Percentiles rank a stretch among this genome's conserved stretches.
Evolutionary conservation across 2,888 invertebrate species (phyloP).

Genomic region (Chloroclystis v-ata): DNA sequence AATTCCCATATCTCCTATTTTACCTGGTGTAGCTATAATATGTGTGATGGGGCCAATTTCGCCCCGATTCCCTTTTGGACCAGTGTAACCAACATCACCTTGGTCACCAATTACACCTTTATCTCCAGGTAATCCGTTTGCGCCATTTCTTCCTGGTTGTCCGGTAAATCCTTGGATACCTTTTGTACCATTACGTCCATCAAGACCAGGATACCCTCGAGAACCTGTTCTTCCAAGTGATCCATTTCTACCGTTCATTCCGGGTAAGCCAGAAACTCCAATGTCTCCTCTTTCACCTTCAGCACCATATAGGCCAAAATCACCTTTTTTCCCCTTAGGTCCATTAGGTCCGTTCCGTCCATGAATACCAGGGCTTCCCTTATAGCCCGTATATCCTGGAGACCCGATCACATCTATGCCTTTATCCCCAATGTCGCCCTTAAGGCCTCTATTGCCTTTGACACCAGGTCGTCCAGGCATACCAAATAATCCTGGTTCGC

Average conservation of each 20-base stretch:
- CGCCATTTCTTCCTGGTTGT: constrained; percentile 61
- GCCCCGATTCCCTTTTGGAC: constrained; percentile 38
- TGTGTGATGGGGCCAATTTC: constrained; percentile 55
- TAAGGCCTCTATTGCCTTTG: constrained; percentile 63
- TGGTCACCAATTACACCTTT: constrained; percentile 62
- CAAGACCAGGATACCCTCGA: constrained; percentile 71
- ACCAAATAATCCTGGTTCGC: constrained; percentile 73
- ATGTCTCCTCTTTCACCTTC: constrained; percentile 71
- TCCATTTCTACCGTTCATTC: constrained; percentile 79
- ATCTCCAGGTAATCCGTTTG: constrained; percentile 77
- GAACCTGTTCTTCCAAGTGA: constrained; percentile 50
- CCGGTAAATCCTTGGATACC: constrained; percentile 49
- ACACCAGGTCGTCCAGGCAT: constrained; percentile 59
- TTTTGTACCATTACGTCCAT: constrained; percentile 52
- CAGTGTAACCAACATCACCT: constrained; percentile 31
- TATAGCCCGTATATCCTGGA: constrained; percentile 79
- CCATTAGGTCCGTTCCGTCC: constrained; percentile 74
- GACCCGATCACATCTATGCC: constrained; percentile 71
- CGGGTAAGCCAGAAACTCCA: constrained; percentile 74
- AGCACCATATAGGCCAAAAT: constrained; percentile 68
- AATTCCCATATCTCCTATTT: constrained; percentile 75
- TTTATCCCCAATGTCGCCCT: constrained; percentile 78
- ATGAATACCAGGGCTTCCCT: constrained; percentile 77
- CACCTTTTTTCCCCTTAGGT: constrained; percentile 77
- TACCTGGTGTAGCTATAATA: constrained; percentile 63